phyloP scores from a whole-genome alignment of 2,888 invertebrate species.

The Caenorhabditis sp. region DNA sequence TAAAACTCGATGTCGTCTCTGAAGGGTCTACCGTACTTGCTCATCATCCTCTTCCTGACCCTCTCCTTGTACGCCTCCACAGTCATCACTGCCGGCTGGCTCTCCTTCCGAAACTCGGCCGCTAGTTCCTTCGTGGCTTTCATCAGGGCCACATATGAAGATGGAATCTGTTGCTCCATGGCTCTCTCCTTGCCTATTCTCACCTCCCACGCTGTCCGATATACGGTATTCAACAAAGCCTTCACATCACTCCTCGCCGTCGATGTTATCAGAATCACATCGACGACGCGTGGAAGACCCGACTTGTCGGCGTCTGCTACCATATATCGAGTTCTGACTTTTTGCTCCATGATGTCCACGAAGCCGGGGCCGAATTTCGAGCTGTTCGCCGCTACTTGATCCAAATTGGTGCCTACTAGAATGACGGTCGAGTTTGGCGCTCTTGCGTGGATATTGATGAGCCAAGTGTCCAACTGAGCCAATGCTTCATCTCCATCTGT shows the following conservation, averaged over 20 bases:
- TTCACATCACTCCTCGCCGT: slow-evolving; percentile 92
- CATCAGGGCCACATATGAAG: slow-evolving; percentile 95
- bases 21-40: slow-evolving; percentile 84
- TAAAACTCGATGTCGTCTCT: slow-evolving; percentile 91
- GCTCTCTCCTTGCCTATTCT: slow-evolving; percentile 89
- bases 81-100: slow-evolving; percentile 86
- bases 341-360: slow-evolving; percentile 89
- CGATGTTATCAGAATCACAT: slow-evolving; percentile 65
- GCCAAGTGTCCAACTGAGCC: slow-evolving; percentile 94
- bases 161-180: slow-evolving; percentile 95
- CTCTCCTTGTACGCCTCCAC: slow-evolving; percentile 88
- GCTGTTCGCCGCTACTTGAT: slow-evolving; percentile 86
- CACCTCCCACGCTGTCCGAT: slow-evolving; percentile 94
- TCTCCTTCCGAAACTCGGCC: slow-evolving; percentile 86
- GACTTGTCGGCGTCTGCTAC: slow-evolving; percentile 95
- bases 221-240: slow-evolving; percentile 87
- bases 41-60: slow-evolving; percentile 71
- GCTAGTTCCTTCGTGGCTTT: slow-evolving; percentile 88
- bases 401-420: slow-evolving; percentile 97
- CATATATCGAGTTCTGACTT: slow-evolving; percentile 87
- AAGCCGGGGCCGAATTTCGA: slow-evolving; percentile 85
- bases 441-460: slow-evolving; percentile 94
- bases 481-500: slow-evolving; percentile 94
- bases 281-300: slow-evolving; percentile 87
- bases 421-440: slow-evolving; percentile 97